Conservation (phyloP, 2,113 vertebrate species). For the Gorsachius goisagi region DNA sequence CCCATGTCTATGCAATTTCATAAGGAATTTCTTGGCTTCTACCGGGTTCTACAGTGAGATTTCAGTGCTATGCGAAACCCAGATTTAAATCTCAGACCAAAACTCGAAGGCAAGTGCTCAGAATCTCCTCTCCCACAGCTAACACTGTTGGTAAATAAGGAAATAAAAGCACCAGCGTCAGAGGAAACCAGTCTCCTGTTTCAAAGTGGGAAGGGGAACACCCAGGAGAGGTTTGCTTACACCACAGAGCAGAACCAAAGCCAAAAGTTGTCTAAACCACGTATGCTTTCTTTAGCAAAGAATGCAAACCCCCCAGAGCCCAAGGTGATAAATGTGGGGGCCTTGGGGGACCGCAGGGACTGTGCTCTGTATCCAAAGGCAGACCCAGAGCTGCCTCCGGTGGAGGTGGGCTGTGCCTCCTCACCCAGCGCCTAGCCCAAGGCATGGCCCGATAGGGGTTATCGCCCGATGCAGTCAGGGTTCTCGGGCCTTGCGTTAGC, state of each 20-base stretch:
- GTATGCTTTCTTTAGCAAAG: background rate
- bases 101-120: rapidly evolving
- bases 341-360: rapidly evolving
- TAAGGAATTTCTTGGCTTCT: background rate
- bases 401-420: background rate
- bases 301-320: background rate
- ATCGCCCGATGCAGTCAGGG: background rate
- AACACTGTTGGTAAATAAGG: background rate
- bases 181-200: background rate
- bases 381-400: background rate
- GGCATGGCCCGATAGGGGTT: background rate
- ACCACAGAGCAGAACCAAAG: background rate
- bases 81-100: background rate
- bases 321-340: background rate
- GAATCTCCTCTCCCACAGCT: background rate
- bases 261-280: background rate
- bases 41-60: background rate
- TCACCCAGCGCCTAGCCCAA: background rate
- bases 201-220: background rate
- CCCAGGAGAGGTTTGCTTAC: background rate
- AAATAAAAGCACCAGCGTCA: background rate
- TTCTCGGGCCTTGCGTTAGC: background rate
- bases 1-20: background rate
- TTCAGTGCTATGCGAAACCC: background rate
- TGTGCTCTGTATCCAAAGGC: background rate